These are phyloP conservation scores for Diorhabda elongata DNA, from an alignment of 1,140 invertebrate genomes.

Conservation along the genomic window DNA sequence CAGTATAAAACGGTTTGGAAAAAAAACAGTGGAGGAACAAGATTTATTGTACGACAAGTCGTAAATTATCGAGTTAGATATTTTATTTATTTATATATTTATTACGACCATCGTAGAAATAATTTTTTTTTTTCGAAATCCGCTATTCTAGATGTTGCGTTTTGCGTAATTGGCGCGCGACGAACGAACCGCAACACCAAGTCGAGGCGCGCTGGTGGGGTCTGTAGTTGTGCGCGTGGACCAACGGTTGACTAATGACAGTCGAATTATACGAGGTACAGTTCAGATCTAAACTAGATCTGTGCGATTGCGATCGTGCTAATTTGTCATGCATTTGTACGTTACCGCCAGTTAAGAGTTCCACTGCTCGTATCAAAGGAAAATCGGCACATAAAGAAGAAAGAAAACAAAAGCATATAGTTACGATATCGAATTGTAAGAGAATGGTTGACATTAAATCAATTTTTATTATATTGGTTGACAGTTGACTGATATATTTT, in stretches of 20 bases:
- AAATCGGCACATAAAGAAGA: background rate
- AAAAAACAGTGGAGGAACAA: too few relatives aligned
- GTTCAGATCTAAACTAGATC: conserved; percentile 46
- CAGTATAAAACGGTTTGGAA: too few relatives aligned
- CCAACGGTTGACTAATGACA: conserved; percentile 45
- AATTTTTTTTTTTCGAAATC: too few relatives aligned
- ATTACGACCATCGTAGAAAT: too few relatives aligned
- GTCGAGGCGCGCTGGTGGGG: conserved; percentile 55
- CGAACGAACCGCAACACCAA: conserved; percentile 60
- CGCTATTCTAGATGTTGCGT: conserved; percentile 57
- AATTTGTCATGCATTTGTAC: conserved; percentile 60
- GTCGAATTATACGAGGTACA: conserved; percentile 38
- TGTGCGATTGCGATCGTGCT: conserved; percentile 51
- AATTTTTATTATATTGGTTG: too few relatives aligned
- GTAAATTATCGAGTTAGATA: too few relatives aligned
- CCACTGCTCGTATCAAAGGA: conserved; percentile 48
- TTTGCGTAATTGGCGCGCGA: conserved; percentile 55
- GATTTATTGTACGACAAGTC: too few relatives aligned
- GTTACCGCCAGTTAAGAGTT: conserved; percentile 60
- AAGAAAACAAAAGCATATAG: background rate
- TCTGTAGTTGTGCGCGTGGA: conserved; percentile 41
- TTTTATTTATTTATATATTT: too few relatives aligned
- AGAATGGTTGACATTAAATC: background rate
- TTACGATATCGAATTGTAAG: background rate
- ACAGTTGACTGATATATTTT: too few relatives aligned